phyloP scores from a whole-genome alignment of 2,113 vertebrate genomes.

The Bungarus multicinctus region DNA sequence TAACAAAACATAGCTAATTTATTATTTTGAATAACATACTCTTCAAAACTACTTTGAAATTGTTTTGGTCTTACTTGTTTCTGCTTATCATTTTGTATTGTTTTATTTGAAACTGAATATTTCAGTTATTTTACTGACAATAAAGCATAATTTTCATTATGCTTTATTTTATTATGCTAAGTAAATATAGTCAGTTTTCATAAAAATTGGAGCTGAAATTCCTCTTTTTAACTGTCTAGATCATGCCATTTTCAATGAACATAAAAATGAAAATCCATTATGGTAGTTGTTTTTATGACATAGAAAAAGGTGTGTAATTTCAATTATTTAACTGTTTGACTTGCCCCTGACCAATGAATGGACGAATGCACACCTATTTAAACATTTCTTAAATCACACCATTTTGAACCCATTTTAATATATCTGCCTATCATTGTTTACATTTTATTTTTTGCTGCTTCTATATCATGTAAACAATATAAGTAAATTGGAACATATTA shows the following conservation, averaged over 20 bases:
- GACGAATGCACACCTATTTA: not conserved
- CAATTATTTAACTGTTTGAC: not conserved
- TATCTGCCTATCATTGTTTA: not conserved
- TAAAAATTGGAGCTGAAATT: not conserved
- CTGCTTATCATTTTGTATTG: not conserved
- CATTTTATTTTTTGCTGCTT: not conserved
- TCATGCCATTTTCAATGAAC: not conserved
- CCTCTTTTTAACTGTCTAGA: not conserved
- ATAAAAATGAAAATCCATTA: not conserved
- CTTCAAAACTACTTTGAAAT: not conserved
- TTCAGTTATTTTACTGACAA: not conserved
- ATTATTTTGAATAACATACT: not conserved
- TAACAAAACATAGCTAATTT: not conserved
- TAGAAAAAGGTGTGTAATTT: not conserved
- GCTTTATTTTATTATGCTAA: not conserved
- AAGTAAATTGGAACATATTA: not conserved
- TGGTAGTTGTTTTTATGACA: not conserved
- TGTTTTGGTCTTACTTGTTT: not conserved
- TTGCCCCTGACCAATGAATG: not conserved
- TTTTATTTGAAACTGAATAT: not conserved
- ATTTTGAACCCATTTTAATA: not conserved
- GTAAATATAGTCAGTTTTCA: not conserved
- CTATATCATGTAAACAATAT: not conserved
- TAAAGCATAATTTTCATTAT: not conserved
- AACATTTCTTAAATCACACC: not conserved